Conservation (phyloP, 2,888 invertebrate species). For the Drosophila paracracens region DNA sequence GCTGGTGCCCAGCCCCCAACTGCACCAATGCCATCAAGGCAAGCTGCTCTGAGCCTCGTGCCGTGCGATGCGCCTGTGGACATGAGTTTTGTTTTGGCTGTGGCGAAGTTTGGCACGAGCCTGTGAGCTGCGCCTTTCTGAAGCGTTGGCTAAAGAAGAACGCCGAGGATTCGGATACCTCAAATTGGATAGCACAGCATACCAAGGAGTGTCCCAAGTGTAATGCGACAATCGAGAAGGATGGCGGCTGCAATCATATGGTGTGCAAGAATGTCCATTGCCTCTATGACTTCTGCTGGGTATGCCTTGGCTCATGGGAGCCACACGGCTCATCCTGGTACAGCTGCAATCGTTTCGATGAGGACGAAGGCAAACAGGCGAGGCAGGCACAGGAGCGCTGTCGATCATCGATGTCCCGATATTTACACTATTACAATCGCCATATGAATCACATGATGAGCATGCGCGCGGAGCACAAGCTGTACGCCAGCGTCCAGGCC, state of each 20-base stretch:
- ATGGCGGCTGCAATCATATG: constrained; percentile 99
- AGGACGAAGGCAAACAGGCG: constrained; percentile 97
- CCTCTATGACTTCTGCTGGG: constrained; percentile 99
- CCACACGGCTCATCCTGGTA: constrained; percentile 99
- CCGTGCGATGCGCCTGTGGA: constrained; percentile 96
- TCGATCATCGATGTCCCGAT: constrained; percentile 96
- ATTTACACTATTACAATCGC: constrained; percentile 99
- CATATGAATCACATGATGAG: constrained; percentile 99
- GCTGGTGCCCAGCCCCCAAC: constrained; percentile 99
- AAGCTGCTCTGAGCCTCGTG: constrained; percentile 94
- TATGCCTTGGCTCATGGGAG: constrained; percentile 99
- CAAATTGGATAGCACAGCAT: constrained; percentile 99
- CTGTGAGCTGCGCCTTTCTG: constrained; percentile 96
- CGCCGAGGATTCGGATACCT: constrained; percentile 99
- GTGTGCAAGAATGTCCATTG: constrained; percentile 99
- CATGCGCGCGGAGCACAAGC: constrained; percentile 97
- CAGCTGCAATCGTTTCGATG: constrained; percentile 98
- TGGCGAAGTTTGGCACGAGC: constrained; percentile 99
- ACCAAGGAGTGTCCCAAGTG: constrained; percentile 99
- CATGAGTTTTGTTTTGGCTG: constrained; percentile 98
- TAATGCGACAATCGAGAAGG: constrained; percentile 97
- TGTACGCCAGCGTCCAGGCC: constrained; percentile 96
- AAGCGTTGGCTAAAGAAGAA: constrained; percentile 99
- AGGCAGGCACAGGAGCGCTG: constrained; percentile 97
- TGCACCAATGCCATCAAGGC: constrained; percentile 98